Evolutionary conservation across 2,113 vertebrate genomes (phyloP).

Genomic region (Anoplopoma fimbria): DNA sequence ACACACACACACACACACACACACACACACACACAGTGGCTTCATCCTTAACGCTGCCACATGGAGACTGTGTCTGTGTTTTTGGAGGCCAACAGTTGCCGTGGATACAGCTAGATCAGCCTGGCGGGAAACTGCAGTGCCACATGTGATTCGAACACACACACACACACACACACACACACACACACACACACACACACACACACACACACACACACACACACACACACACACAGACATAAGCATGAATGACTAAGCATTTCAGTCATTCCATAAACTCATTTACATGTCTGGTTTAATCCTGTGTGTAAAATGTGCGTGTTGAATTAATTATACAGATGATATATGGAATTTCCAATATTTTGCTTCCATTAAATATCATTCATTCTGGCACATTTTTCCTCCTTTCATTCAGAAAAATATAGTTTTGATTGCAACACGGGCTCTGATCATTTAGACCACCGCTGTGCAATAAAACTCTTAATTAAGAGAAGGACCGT

Average conservation of each 20-base stretch:
- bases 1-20: constrained; percentile 20
- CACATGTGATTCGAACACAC: no score
- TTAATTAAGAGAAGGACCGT: no score
- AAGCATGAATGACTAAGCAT: constrained; percentile 15
- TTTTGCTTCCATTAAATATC: background rate
- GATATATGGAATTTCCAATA: background rate
- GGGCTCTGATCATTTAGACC: no score
- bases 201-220: constrained; percentile 35
- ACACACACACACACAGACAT: constrained; percentile 2
- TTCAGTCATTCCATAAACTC: background rate
- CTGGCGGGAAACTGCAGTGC: no score
- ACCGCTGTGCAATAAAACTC: no score
- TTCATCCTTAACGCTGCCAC: background rate
- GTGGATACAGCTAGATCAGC: no score
- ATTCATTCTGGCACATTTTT: no score
- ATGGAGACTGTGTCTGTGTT: constrained; percentile 19
- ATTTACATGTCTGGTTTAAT: background rate
- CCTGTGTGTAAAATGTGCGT: background rate
- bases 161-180: no score
- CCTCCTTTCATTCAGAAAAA: background rate
- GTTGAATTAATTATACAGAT: background rate
- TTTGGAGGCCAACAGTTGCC: no score
- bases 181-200: no score
- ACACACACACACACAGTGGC: no score
- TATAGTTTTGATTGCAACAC: background rate